Percentiles rank a stretch among this genome's conserved stretches.
phyloP scores from a whole-genome alignment of 2,113 vertebrate species.

The Ailurus styani region DNA sequence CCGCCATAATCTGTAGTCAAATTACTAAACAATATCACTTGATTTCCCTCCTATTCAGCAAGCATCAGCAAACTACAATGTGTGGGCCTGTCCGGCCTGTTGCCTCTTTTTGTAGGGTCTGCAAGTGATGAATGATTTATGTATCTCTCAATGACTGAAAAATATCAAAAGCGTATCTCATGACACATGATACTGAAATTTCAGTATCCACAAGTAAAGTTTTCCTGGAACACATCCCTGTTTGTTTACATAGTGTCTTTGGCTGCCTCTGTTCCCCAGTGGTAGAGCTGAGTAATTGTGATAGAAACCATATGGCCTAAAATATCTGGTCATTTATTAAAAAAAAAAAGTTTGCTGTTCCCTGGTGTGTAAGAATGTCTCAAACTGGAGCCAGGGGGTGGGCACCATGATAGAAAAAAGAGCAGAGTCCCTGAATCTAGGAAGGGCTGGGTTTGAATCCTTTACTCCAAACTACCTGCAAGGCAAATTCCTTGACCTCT shows the following conservation, averaged over 20 bases:
- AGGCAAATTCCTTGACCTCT: background rate
- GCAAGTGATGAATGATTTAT: background rate
- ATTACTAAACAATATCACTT: fast-evolving
- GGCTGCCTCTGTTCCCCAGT: background rate
- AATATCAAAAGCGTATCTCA: background rate
- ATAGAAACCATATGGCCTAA: background rate
- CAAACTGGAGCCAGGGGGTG: background rate
- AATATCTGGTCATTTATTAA: background rate
- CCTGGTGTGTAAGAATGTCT: background rate
- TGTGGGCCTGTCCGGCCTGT: fast-evolving
- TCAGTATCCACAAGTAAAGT: background rate
- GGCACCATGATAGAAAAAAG: background rate
- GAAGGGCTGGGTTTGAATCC: background rate
- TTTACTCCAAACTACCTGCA: background rate
- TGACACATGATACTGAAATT: background rate
- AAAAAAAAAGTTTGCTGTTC: background rate
- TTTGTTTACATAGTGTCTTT: fast-evolving
- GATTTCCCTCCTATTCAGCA: too few species aligned
- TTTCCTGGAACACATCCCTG: background rate
- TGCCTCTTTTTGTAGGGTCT: background rate
- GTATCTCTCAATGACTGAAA: background rate
- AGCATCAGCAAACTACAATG: background rate
- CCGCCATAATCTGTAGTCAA: fast-evolving
- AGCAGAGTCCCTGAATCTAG: background rate
- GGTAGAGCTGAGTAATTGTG: background rate